A percentile compares a stretch with the other conserved stretches of the same genome.
These are phyloP conservation scores for Heteromyza rotundicornis DNA, from an alignment of 2,888 invertebrate genomes.

Conservation along the genomic window DNA sequence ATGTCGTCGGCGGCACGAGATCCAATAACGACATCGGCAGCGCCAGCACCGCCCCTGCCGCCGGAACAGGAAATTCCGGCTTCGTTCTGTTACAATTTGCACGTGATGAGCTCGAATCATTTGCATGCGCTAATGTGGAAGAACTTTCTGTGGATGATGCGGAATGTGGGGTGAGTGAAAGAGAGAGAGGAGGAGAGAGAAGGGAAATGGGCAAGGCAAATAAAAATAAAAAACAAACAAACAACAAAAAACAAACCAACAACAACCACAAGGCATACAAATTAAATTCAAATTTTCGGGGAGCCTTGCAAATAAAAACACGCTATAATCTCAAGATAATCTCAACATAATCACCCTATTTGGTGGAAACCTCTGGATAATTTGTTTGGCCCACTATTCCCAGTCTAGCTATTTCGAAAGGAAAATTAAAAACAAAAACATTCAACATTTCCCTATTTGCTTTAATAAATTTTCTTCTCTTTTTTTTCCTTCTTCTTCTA, in stretches of 20 bases:
- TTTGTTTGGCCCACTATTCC: too few species aligned
- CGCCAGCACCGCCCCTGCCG: constrained; percentile 70
- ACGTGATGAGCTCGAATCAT: constrained; percentile 73
- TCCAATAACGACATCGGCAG: constrained; percentile 68
- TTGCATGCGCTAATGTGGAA: constrained; percentile 88
- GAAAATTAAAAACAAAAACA: not conserved
- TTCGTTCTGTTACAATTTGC: constrained; percentile 67
- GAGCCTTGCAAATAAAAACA: too few species aligned
- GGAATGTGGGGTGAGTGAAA: constrained; percentile 78
- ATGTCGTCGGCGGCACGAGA: constrained; percentile 75
- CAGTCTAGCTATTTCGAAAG: too few species aligned
- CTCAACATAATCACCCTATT: too few species aligned
- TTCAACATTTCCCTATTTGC: not conserved
- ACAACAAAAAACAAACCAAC: too few species aligned
- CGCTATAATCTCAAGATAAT: too few species aligned
- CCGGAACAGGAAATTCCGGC: constrained; percentile 71
- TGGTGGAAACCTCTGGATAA: too few species aligned
- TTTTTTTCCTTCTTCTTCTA: not conserved
- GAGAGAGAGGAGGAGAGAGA: constrained; percentile 16
- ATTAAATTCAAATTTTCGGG: too few species aligned
- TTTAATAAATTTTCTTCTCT: not conserved
- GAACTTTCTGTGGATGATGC: constrained; percentile 84
- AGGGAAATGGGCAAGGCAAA: too few species aligned
- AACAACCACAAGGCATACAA: too few species aligned
- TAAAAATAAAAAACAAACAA: too few species aligned